phyloP scores from a whole-genome alignment of 2,888 invertebrate species.

The Parnassius apollo region DNA sequence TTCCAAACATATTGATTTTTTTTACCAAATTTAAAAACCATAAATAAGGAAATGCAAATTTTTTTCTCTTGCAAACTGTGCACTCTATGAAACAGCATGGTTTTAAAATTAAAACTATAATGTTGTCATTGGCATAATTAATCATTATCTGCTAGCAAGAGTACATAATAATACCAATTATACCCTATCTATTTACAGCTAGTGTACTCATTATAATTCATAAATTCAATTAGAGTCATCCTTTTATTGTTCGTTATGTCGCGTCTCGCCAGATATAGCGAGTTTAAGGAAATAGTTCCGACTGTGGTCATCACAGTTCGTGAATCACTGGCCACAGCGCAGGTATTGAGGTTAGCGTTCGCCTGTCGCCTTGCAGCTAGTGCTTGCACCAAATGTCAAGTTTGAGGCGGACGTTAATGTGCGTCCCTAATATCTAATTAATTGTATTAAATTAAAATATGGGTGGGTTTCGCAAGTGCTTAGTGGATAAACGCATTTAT shows the following conservation, averaged over 20 bases:
- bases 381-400: not conserved
- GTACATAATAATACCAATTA: too few relatives aligned
- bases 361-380: not conserved
- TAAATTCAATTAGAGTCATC: constrained; percentile 28
- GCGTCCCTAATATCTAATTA: not conserved
- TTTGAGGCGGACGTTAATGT: not conserved
- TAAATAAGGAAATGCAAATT: too few relatives aligned
- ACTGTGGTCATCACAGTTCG: constrained; percentile 39
- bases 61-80: too few relatives aligned
- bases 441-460: not conserved
- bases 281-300: constrained; percentile 25
- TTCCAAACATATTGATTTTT: constrained; percentile 43
- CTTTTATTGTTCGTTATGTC: constrained; percentile 23
- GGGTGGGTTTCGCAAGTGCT: not conserved
- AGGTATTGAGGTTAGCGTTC: not conserved
- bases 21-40: not conserved
- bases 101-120: too few relatives aligned
- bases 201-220: constrained; percentile 10
- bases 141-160: too few relatives aligned
- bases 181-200: not conserved
- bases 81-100: too few relatives aligned
- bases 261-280: constrained; percentile 27
- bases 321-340: constrained; percentile 48
- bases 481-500: not conserved
- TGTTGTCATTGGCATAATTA: too few relatives aligned